Evolutionary conservation across 2,888 invertebrate genomes (phyloP).

Genomic region (Listrodromus nycthemerus): DNA sequence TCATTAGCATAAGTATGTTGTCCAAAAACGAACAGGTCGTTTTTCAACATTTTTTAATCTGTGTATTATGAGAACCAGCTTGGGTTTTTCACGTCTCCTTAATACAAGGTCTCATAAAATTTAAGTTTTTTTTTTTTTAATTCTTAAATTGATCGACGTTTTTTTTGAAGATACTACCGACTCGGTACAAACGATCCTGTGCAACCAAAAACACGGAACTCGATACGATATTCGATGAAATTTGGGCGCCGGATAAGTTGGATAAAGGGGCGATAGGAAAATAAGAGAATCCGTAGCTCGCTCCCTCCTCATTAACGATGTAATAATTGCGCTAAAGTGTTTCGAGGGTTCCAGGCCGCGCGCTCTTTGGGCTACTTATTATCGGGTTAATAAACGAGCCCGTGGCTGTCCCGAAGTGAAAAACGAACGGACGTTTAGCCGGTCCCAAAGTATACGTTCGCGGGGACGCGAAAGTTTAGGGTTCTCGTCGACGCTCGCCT

Average conservation of each 20-base stretch:
- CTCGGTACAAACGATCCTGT: too few species aligned
- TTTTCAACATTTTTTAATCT: too few species aligned
- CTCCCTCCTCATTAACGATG: slow-evolving; percentile 31
- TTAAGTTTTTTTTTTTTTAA: too few species aligned
- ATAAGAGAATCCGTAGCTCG: slow-evolving; percentile 14
- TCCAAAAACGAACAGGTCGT: too few species aligned
- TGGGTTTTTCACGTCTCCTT: too few species aligned
- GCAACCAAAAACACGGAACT: too few species aligned
- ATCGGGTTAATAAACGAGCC: slow-evolving; percentile 40
- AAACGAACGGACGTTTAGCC: slow-evolving; percentile 68
- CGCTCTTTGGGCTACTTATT: slow-evolving; percentile 27
- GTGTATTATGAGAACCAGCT: too few species aligned
- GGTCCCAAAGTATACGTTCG: slow-evolving; percentile 71
- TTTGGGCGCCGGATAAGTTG: background rate
- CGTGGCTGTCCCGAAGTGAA: slow-evolving; percentile 41
- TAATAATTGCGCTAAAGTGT: slow-evolving; percentile 48
- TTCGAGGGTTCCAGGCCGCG: slow-evolving; percentile 34
- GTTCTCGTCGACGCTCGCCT: slow-evolving; percentile 15
- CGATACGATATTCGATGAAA: background rate
- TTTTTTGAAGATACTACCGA: too few species aligned
- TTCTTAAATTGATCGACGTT: too few species aligned
- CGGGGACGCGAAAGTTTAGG: slow-evolving; percentile 51
- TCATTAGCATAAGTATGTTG: too few species aligned
- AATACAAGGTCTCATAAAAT: too few species aligned
- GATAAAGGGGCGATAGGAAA: slow-evolving; percentile 9